Evolutionary conservation across 2,888 invertebrate species (phyloP).

Genomic region (Tetranychus piercei): DNA sequence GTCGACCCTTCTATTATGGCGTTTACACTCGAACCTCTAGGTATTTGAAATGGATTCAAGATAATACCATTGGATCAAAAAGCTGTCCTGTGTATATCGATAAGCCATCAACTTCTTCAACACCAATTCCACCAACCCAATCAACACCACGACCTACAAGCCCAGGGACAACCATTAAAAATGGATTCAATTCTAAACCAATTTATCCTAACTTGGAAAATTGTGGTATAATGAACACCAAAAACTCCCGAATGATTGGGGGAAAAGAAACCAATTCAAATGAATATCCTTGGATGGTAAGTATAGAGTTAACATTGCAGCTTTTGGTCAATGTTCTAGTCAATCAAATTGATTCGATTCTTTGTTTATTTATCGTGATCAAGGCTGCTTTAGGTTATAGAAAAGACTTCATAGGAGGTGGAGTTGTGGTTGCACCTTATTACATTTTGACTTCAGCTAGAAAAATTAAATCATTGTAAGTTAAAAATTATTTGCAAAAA

Average conservation of each 20-base stretch:
- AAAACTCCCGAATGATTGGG: neutral
- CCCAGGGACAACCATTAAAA: neutral
- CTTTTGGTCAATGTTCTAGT: no score
- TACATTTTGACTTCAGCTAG: slow-evolving; percentile 13
- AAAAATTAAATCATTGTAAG: slow-evolving; percentile 3
- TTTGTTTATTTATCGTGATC: neutral
- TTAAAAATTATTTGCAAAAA: neutral
- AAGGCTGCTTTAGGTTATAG: slow-evolving; percentile 10
- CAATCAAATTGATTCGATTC: no score
- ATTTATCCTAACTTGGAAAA: slow-evolving; percentile 13
- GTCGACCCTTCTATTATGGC: slow-evolving; percentile 10
- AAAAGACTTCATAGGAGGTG: slow-evolving; percentile 12
- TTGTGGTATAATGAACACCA: slow-evolving; percentile 10
- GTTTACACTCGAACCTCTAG: slow-evolving; percentile 13
- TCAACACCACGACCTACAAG: neutral
- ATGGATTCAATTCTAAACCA: neutral
- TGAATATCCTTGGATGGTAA: slow-evolving; percentile 16
- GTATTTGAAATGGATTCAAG: slow-evolving; percentile 15
- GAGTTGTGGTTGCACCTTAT: slow-evolving; percentile 11
- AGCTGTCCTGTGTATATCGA: neutral
- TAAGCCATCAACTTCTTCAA: neutral
- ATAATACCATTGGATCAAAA: slow-evolving; percentile 6
- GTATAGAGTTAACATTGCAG: neutral
- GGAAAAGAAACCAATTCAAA: slow-evolving; percentile 12
- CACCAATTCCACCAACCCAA: neutral